A percentile compares a stretch with the other conserved stretches of the same genome.
phyloP scores from a whole-genome alignment of 2,113 vertebrate species.

The Tonatia bakeri region DNA sequence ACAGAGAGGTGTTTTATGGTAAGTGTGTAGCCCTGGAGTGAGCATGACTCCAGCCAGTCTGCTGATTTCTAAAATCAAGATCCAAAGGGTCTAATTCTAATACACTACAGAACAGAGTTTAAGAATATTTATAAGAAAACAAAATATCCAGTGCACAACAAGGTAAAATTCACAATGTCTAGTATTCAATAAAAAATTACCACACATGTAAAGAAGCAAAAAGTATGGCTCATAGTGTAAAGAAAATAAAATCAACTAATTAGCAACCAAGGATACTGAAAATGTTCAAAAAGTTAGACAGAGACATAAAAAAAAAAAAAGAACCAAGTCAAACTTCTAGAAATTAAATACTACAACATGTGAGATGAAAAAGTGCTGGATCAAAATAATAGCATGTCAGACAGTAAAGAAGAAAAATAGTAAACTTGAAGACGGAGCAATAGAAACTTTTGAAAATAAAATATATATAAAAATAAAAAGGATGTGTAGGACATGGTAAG shows the following conservation, averaged over 20 bases:
- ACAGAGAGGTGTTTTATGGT: not conserved
- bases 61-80: not conserved
- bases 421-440: not conserved
- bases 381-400: not conserved
- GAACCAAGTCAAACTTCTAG: not conserved
- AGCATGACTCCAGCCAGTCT: not conserved
- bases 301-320: not conserved
- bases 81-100: not conserved
- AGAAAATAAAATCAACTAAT: not conserved
- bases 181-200: not conserved
- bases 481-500: not conserved
- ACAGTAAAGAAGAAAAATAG: not conserved
- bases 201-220: not conserved
- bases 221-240: not conserved
- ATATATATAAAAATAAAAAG: not conserved
- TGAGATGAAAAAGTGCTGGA: not conserved
- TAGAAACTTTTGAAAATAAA: not conserved
- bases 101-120: not conserved
- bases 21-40: not conserved
- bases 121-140: not conserved
- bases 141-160: not conserved
- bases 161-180: not conserved
- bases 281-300: not conserved
- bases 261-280: not conserved
- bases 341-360: not conserved